phyloP scores from a whole-genome alignment of 2,113 vertebrate species.

The Pollimyrus isidori region DNA sequence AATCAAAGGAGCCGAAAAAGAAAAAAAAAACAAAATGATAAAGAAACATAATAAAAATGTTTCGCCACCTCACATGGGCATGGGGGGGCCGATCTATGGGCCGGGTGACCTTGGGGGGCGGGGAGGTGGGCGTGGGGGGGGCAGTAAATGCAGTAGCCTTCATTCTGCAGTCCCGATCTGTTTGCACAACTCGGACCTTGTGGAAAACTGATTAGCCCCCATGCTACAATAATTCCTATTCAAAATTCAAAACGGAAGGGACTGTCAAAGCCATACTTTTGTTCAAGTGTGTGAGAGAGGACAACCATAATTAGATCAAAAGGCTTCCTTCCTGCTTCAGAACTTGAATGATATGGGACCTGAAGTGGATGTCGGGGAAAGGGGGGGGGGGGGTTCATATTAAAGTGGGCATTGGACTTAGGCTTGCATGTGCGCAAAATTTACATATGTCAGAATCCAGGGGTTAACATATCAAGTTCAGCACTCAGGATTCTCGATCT shows the following conservation, averaged over 20 bases:
- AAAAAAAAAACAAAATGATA: slow-evolving; percentile 8
- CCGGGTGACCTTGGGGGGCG: not conserved
- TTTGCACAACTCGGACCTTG: slow-evolving; percentile 40
- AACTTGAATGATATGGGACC: not conserved
- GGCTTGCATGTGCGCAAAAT: slow-evolving; percentile 20
- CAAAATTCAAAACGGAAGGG: slow-evolving; percentile 7
- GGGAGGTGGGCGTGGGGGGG: not conserved
- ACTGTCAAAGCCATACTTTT: slow-evolving; percentile 50
- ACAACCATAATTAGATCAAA: slow-evolving; percentile 59
- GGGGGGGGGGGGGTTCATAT: slow-evolving; percentile 46
- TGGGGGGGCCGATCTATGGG: not conserved
- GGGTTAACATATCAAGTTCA: slow-evolving; percentile 49
- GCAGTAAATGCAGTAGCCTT: slow-evolving; percentile 14
- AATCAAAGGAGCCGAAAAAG: slow-evolving; percentile 21
- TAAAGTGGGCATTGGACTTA: slow-evolving; percentile 40
- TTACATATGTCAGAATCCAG: slow-evolving; percentile 50
- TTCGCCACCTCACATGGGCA: not conserved
- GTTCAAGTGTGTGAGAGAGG: slow-evolving; percentile 41
- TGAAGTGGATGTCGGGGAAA: not conserved
- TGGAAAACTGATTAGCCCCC: not conserved
- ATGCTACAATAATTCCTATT: slow-evolving; percentile 21
- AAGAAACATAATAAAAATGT: slow-evolving; percentile 19
- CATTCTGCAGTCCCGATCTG: slow-evolving; percentile 39
- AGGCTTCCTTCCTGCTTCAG: slow-evolving; percentile 32
- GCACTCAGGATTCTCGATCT: slow-evolving; percentile 64